Base-by-base conservation (phyloP, 2,113 vertebrate genomes). In the Spermophilus dauricus region DNA sequence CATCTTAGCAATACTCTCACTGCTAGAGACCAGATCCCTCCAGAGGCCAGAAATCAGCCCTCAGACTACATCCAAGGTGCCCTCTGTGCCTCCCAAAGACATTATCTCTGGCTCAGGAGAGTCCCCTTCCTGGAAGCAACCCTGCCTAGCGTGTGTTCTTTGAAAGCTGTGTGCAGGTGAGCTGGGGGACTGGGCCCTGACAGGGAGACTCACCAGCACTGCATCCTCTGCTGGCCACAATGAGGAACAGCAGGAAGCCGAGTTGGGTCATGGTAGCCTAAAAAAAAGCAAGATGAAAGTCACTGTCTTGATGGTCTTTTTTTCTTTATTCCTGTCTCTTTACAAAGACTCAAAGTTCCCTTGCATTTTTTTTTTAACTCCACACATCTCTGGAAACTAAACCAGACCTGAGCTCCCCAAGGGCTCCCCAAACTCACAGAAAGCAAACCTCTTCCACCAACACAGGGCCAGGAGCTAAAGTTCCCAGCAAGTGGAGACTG, bases 221-320 rank as follows among this genome's bases (percentile, higher is more conserved):
- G 45, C 81, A 28, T 7, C 30, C 80, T 69, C 28, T 61, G 39
- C 65, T 86, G 80, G 67, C 32, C 48, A 42, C 2, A 5, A 61
- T 20, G 56, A 76, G 28, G 42, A 93, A 69, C 34, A 95, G 34
- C 56, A 86, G 22, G 73, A 89, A 69, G 4, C 56, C 1, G 0
- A 80, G 22, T 1, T 13, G 39, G 32, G 37, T 86, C 86, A 85
- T 75, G 2, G 39, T 48, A 16, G 48, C 5, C 80, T 93, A 10
- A 45, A 73, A 65, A 81, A 69, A 86, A 67, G 11, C 53, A 93
- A 69, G 30, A 39, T 73, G 86, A 86, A 87, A 26, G 48, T 51
- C 39, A 51, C 4, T 24, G 17, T 73, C 37, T 37, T 58, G 26
- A 58, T 39, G 22, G 24, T 30, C 30, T 51, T 75, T 42, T 30